Base-by-base conservation (phyloP, 2,797 vertebrate genomes). In the Platyrinchus mystaceus region DNA sequence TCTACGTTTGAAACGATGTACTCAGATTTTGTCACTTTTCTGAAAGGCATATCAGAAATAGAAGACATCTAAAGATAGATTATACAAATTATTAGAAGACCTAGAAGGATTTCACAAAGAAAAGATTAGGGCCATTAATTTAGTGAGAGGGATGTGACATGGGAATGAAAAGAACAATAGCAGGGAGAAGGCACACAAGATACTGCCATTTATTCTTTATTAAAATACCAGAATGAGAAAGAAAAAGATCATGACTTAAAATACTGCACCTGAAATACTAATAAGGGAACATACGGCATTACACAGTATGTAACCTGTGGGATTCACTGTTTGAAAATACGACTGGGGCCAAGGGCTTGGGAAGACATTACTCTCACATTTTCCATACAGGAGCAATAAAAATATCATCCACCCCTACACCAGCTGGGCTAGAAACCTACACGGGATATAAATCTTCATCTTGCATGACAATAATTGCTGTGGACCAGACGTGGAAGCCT, bases 371-470 rank as follows among this genome's bases (percentile, higher is more conserved):
- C 83, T 86, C 80, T 91, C 85, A 82, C 77, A 90, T 97, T 96
- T 96, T 93, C 95, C 87, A 77, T 90, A 83, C 39, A 94, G 74
- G 46, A 95, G 75, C 86, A 94, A 94, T 95, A 96, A 97, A 97
- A 97, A 96, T 97, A 96, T 87, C 95, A 95, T 91, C 95, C 94
- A 80, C 94, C 91, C 60, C 85, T 95, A 87, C 85, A 94, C 94
- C 93, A 96, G 95, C 93, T 94, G 96, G 90, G 87, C 90, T 92
- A 94, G 90, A 97, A 96, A 89, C 86, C 93, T 95, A 68, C 85
- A 83, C 0, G 49, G 85, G 79, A 79, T 81, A 96, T 91, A 95
- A 94, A 96, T 96, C 92, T 94, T 95, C 74, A 74, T 95, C 53
- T 76, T 47, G 66, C 77, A 47, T 1, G 70, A 93, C 87, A 94